Percentiles rank a stretch among this genome's conserved stretches.
Evolutionary conservation across 1,140 invertebrate species (phyloP).

Genomic region (Drosophila suzukii): DNA sequence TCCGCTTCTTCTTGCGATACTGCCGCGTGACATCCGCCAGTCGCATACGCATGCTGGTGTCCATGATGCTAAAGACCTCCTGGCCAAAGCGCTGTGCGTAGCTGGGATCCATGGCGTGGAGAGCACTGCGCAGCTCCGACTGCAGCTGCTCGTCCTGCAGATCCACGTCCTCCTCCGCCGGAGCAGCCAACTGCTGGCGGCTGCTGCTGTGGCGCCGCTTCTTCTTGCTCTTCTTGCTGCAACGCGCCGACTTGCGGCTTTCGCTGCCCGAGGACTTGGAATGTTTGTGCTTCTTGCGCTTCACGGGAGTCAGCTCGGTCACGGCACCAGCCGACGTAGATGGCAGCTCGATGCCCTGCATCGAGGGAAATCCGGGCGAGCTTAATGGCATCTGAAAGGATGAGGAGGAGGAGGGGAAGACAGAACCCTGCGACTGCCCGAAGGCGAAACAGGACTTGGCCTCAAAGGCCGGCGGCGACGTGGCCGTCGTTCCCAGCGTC

Average conservation of each 20-base stretch:
- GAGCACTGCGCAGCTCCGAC: conserved; percentile 71
- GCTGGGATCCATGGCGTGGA: conserved; percentile 69
- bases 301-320: conserved; percentile 53
- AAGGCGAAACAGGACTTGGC: conserved; percentile 42
- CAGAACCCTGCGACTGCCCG: conserved; percentile 20
- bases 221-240: conserved; percentile 81
- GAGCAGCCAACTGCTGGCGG: conserved; percentile 32
- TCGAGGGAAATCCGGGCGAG: conserved; percentile 72
- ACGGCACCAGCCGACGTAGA: conserved; percentile 45
- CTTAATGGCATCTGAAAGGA: conserved; percentile 50
- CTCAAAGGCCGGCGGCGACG: conserved; percentile 31
- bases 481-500: background rate
- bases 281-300: conserved; percentile 84
- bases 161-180: conserved; percentile 54
- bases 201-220: conserved; percentile 66
- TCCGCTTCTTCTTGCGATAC: conserved; percentile 93
- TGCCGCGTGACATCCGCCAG: conserved; percentile 92
- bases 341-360: conserved; percentile 79
- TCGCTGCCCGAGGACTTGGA: conserved; percentile 77
- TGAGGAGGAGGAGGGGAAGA: conserved; percentile 32
- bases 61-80: conserved; percentile 89
- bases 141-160: conserved; percentile 84
- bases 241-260: conserved; percentile 71
- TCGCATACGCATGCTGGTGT: conserved; percentile 91
- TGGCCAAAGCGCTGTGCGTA: conserved; percentile 81